Conservation (phyloP, 2,888 invertebrate genomes). For the Drosophila nr. medialis region DNA sequence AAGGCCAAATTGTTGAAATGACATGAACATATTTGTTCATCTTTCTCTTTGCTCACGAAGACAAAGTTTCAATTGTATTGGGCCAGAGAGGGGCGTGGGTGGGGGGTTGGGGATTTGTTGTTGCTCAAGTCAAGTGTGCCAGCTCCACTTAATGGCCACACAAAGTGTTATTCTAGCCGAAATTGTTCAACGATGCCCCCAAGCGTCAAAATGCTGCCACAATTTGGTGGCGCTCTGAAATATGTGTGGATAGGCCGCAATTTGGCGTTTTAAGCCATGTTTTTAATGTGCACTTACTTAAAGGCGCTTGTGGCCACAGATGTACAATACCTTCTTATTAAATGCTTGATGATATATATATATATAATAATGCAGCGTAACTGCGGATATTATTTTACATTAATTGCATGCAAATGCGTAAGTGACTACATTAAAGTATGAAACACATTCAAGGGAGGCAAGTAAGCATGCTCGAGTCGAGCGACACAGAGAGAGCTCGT, state of each 20-base stretch:
- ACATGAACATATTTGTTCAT: constrained; percentile 10
- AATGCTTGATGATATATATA: not conserved
- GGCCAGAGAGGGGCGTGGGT: too few relatives aligned
- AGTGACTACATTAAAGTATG: constrained; percentile 60
- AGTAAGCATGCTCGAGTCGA: not conserved
- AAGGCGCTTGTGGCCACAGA: constrained; percentile 18
- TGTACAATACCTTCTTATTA: constrained; percentile 36
- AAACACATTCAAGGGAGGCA: constrained; percentile 17
- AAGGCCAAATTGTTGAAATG: constrained; percentile 1
- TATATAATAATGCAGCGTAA: constrained; percentile 38
- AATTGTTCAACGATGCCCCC: constrained; percentile 19
- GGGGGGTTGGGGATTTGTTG: not conserved
- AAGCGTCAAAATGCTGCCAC: constrained; percentile 20
- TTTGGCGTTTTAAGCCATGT: constrained; percentile 10
- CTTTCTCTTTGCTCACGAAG: constrained; percentile 1
- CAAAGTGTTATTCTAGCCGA: constrained; percentile 17
- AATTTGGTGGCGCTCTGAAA: not conserved
- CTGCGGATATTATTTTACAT: constrained; percentile 56
- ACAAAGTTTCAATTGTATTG: constrained; percentile 22
- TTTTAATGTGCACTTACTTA: constrained; percentile 61
- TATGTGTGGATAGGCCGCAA: not conserved
- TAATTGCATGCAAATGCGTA: constrained; percentile 58
- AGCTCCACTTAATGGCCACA: constrained; percentile 15
- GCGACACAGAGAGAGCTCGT: not conserved
- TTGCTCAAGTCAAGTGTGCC: constrained; percentile 11